A percentile compares a stretch with the other conserved stretches of the same genome.
These are phyloP conservation scores for Microchirus variegatus DNA, from an alignment of 2,797 vertebrate species.

Conservation along the genomic window DNA sequence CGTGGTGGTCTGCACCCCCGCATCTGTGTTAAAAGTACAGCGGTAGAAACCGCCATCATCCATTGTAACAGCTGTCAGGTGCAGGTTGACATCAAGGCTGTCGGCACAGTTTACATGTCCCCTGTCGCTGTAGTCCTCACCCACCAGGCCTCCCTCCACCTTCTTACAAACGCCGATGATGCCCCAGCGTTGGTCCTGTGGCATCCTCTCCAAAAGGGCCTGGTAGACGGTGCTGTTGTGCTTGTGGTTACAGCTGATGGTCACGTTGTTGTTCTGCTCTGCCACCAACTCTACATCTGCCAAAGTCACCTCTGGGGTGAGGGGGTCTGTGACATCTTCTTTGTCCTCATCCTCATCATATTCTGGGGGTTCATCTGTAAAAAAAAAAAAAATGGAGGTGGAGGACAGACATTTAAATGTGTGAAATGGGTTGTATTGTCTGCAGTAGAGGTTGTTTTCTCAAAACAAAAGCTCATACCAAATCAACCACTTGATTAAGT, in stretches of 20 bases:
- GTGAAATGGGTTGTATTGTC: no score
- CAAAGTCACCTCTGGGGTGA: conserved; percentile 15
- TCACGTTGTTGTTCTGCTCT: conserved; percentile 67
- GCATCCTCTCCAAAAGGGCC: conserved; percentile 78
- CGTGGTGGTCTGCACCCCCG: conserved; percentile 63
- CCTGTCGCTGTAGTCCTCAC: conserved; percentile 72
- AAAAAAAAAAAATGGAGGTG: conserved; percentile 26
- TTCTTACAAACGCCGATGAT: conserved; percentile 71
- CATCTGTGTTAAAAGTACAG: conserved; percentile 64
- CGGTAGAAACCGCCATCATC: conserved; percentile 79
- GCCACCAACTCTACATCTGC: conserved; percentile 34
- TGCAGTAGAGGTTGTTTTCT: no score
- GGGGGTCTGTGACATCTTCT: conserved; percentile 25
- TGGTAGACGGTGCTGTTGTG: conserved; percentile 51
- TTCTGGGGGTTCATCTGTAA: conserved; percentile 70
- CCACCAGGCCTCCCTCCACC: conserved; percentile 56
- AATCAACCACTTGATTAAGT: no score
- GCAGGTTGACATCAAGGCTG: conserved; percentile 54
- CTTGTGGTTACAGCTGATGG: conserved; percentile 70
- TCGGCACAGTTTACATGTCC: conserved; percentile 67
- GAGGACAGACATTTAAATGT: not conserved
- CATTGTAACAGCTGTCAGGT: conserved; percentile 55
- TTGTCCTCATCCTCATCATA: conserved; percentile 23
- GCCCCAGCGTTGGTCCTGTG: conserved; percentile 40
- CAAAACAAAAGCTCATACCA: no score